phyloP scores from a whole-genome alignment of 2,113 vertebrate genomes.

The Psammodynastes pulverulentus region DNA sequence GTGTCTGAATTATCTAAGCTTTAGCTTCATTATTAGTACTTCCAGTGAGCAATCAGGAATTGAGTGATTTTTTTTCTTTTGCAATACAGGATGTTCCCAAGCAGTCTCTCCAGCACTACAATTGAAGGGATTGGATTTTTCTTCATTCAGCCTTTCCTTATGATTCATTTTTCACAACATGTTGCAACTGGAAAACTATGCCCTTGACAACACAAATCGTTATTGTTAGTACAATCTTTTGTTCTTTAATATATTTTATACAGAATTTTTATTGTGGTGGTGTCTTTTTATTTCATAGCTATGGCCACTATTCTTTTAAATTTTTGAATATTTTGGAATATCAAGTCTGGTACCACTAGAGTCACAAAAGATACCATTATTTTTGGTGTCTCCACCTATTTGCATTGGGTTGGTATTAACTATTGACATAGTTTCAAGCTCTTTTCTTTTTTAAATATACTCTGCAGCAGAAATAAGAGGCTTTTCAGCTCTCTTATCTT shows the following conservation, averaged over 20 bases:
- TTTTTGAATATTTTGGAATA: neutral
- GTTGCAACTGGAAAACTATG: neutral
- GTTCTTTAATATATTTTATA: neutral
- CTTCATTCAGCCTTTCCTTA: neutral
- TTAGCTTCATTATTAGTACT: neutral
- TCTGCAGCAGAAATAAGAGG: neutral
- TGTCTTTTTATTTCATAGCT: neutral
- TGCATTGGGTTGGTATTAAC: neutral
- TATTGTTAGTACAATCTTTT: neutral
- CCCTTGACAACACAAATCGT: neutral
- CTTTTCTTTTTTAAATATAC: neutral
- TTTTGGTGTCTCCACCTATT: neutral
- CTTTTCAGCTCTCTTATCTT: neutral
- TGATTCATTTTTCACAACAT: neutral
- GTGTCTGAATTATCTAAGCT: neutral
- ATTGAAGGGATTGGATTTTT: neutral
- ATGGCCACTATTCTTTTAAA: neutral
- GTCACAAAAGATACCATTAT: neutral
- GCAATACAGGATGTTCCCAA: neutral
- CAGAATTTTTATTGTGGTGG: neutral
- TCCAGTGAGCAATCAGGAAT: neutral
- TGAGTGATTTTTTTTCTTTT: neutral
- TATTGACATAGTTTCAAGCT: neutral
- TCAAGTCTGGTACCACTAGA: neutral
- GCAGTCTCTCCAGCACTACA: neutral